These are phyloP conservation scores for Sarcoramphus papa DNA, from an alignment of 2,797 vertebrate species.

Conservation along the genomic window DNA sequence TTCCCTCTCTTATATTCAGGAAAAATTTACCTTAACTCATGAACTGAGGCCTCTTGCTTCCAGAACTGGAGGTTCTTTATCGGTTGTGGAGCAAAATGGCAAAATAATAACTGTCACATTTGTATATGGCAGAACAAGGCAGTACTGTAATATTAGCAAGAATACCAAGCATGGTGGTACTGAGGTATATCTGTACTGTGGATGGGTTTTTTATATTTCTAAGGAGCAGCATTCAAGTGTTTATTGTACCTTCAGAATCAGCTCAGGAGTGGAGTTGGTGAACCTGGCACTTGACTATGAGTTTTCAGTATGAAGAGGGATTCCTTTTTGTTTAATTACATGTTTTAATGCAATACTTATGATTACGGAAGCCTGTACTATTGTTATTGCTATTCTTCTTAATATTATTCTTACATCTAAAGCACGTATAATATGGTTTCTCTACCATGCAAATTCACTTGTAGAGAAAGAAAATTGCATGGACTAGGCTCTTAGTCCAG, in stretches of 20 bases:
- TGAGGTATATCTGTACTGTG: not conserved
- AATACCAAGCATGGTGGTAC: not conserved
- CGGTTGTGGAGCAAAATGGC: not conserved
- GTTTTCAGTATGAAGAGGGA: not conserved
- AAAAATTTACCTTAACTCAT: not conserved
- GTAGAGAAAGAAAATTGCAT: not conserved
- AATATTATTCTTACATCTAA: not conserved
- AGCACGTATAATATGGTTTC: not conserved
- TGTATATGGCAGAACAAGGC: not conserved
- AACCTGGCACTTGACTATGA: not conserved
- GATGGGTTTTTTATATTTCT: not conserved
- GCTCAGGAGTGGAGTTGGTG: not conserved
- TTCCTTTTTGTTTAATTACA: not conserved
- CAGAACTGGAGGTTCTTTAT: not conserved
- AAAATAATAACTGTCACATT: not conserved
- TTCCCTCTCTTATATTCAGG: not conserved
- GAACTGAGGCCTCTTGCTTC: not conserved
- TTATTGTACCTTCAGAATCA: not conserved
- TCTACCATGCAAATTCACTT: not conserved
- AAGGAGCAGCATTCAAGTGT: not conserved
- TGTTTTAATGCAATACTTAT: not conserved
- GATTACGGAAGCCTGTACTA: not conserved
- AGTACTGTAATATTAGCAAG: not conserved
- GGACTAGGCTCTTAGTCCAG: not conserved
- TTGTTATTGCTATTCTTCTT: not conserved